A percentile compares a stretch with the other conserved stretches of the same genome.
Evolutionary conservation across 2,888 invertebrate genomes (phyloP).

Genomic region (Teinopalpus imperialis): DNA sequence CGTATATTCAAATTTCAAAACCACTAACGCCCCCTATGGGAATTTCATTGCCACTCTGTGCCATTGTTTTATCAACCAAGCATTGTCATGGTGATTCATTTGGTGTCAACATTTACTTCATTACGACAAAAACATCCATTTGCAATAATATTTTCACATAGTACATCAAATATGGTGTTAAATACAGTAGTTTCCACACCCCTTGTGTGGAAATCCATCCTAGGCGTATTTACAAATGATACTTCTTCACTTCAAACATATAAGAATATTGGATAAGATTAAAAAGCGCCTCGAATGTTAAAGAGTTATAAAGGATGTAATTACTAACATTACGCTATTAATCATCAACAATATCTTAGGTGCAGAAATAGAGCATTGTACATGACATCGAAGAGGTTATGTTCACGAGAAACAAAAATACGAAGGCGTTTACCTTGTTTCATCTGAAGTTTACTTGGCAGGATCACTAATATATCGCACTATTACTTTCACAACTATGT

Average conservation of each 20-base stretch:
- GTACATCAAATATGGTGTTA: too few relatives aligned
- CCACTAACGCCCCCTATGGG: constrained; percentile 66
- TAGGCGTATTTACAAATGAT: background rate
- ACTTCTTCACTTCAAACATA: background rate
- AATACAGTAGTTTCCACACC: too few relatives aligned
- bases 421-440: constrained; percentile 80
- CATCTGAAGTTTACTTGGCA: constrained; percentile 57
- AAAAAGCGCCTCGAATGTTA: too few relatives aligned
- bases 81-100: constrained; percentile 75
- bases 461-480: constrained; percentile 71
- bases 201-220: background rate
- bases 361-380: constrained; percentile 64
- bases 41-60: constrained; percentile 39
- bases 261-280: too few relatives aligned
- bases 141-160: background rate
- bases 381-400: constrained; percentile 75
- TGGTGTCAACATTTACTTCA: constrained; percentile 38
- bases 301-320: too few relatives aligned
- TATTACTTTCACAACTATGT: constrained; percentile 65
- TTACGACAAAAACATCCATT: constrained; percentile 13
- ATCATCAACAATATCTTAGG: constrained; percentile 29
- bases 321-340: background rate
- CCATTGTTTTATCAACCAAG: constrained; percentile 57
- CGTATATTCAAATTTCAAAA: constrained; percentile 18
- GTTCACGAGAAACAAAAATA: constrained; percentile 80